These are phyloP conservation scores for Pheucticus melanocephalus DNA, from an alignment of 2,113 vertebrate species.

Conservation along the genomic window DNA sequence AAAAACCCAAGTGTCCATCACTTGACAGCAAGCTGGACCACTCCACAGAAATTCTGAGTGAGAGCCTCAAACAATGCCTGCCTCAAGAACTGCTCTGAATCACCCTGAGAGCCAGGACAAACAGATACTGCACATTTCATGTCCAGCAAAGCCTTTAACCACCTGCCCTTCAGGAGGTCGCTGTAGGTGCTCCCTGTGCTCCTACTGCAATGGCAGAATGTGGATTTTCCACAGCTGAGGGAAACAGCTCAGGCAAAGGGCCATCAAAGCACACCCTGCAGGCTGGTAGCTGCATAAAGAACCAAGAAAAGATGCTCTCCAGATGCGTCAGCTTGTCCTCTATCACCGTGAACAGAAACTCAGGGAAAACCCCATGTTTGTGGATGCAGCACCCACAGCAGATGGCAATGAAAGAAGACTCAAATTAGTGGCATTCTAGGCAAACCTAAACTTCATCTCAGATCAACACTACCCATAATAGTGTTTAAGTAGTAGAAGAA, in stretches of 20 bases:
- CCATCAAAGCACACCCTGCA: background rate
- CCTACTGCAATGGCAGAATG: background rate
- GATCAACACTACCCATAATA: slow-evolving; percentile 56
- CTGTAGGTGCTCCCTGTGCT: background rate
- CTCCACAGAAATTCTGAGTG: background rate
- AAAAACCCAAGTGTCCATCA: background rate
- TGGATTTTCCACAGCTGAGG: background rate
- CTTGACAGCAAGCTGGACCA: background rate
- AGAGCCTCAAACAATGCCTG: background rate
- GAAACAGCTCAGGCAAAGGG: background rate
- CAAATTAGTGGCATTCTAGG: slow-evolving; percentile 44
- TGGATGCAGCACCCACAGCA: slow-evolving; percentile 26
- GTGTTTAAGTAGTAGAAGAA: slow-evolving; percentile 55
- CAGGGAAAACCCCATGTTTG: background rate
- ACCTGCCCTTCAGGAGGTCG: background rate
- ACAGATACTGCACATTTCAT: background rate
- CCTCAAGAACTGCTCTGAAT: background rate
- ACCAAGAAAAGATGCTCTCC: background rate
- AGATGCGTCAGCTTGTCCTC: background rate
- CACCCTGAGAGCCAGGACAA: background rate
- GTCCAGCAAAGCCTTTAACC: background rate
- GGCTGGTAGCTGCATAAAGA: background rate
- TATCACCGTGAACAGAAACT: background rate
- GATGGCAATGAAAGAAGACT: slow-evolving; percentile 52
- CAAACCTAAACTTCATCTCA: slow-evolving; percentile 57